Evolutionary conservation across 2,797 vertebrate genomes (phyloP).

Genomic region (Atherinosoma microstoma): DNA sequence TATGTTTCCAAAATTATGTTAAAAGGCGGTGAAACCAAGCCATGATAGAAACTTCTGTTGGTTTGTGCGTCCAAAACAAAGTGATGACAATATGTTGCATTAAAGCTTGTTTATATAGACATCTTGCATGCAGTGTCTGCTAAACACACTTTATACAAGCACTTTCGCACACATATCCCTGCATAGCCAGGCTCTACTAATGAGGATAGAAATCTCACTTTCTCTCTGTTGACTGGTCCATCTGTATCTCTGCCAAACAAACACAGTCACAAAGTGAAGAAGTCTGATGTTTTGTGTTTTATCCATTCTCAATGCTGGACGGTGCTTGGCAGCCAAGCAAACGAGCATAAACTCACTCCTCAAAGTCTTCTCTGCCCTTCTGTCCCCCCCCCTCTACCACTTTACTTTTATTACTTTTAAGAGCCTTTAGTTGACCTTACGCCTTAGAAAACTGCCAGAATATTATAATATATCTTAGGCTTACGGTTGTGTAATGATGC

Average conservation of each 20-base stretch:
- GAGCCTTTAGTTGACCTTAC: constrained; percentile 28
- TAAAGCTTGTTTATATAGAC: constrained; percentile 2
- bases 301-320: constrained; percentile 45
- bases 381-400: not conserved
- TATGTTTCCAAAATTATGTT: not conserved
- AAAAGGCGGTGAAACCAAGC: not conserved
- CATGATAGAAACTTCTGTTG: not conserved
- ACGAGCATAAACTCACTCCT: constrained; percentile 48
- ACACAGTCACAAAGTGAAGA: constrained; percentile 38
- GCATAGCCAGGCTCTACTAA: constrained; percentile 53
- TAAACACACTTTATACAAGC: not conserved
- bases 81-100: not conserved
- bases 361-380: constrained; percentile 21
- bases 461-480: not conserved
- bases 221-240: constrained; percentile 52
- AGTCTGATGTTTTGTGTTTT: constrained; percentile 64
- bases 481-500: not conserved
- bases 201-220: constrained; percentile 60
- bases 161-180: not conserved
- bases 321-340: constrained; percentile 37
- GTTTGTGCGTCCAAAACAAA: not conserved
- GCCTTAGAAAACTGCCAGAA: constrained; percentile 3
- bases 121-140: constrained; percentile 5
- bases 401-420: constrained; percentile 2
- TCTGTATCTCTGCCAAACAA: constrained; percentile 52